Conservation (phyloP, 2,113 vertebrate species). For the Sciurus niger region DNA sequence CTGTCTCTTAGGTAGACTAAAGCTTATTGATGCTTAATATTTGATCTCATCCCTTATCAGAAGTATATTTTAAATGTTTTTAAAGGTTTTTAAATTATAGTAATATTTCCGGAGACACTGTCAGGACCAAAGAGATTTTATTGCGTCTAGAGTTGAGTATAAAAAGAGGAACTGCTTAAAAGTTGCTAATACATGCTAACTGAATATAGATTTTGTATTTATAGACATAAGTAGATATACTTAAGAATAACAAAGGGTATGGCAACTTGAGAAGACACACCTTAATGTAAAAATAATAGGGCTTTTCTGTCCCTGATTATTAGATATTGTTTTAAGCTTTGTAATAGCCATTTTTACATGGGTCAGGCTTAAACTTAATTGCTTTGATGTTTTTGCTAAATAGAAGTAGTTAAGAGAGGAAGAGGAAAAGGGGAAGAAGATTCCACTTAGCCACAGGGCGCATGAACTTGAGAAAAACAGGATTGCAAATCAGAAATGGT, state of each 20-base stretch:
- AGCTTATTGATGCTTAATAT: constrained; percentile 27
- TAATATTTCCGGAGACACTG: constrained; percentile 45
- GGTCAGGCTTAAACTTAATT: constrained; percentile 42
- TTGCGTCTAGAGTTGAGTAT: constrained; percentile 56
- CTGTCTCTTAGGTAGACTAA: constrained; percentile 25
- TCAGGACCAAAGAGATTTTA: constrained; percentile 55
- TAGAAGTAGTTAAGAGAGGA: constrained; percentile 2
- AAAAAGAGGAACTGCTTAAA: constrained; percentile 58
- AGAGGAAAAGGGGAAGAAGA: not conserved
- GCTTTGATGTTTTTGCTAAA: constrained; percentile 42
- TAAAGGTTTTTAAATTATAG: constrained; percentile 33
- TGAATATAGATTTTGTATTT: constrained; percentile 58
- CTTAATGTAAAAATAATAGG: constrained; percentile 47
- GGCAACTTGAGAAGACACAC: not conserved
- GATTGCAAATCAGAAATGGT: constrained; percentile 18
- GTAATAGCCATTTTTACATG: not conserved
- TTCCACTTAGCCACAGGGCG: not conserved
- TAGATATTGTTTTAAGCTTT: constrained; percentile 32
- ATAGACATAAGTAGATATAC: constrained; percentile 47
- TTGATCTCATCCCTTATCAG: not conserved
- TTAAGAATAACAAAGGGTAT: constrained; percentile 41
- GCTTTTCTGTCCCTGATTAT: constrained; percentile 43
- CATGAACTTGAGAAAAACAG: constrained; percentile 44
- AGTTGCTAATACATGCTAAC: constrained; percentile 63
- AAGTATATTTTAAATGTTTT: constrained; percentile 65